Evolutionary conservation across 1,140 invertebrate species (phyloP), one percentile per base, ranked within the genome.

Genomic region (Anagrus nilaparvatae): DNA sequence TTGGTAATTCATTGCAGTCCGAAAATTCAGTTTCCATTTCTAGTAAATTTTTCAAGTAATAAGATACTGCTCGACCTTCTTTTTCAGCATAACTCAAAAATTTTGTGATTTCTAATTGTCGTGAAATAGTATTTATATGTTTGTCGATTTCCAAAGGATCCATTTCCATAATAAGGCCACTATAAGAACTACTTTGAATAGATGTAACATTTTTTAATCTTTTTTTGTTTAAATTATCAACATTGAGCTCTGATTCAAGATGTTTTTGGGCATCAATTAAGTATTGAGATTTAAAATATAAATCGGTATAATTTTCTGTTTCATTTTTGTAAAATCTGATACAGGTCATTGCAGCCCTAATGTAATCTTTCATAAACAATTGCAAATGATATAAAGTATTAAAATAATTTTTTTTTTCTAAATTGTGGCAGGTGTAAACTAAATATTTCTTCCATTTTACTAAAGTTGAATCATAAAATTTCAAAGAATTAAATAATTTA

Each of bases 321-420:
- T 73, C 66, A 17, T 73, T 63, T 1, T 73, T 60, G 54, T 84
- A 85, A 54, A 84, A 77, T 43, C 74, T 70, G 7, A 82, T 79
- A 49, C 81, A 84, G 0, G 81, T 81, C 62, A 84, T 82, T 1
- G 81, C 75, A 0, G 82, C 81, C 40, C 83, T 67, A 5, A 83
- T 69, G 38, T 75, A 73, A 59, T 85, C 82, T 7, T 72, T 73
- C 49, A 79, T 75, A 16, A 76, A 74, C 5, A 77, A 56, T 54
- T 86, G 83, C 25, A 84, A 49, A 34, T 79, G 73, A 62, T 84
- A 84, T 2, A 86, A 59, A 4, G 72, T 74, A 47, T 84, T 71
- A 2, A 81, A 56, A 3, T 76, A 70, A 35, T 75, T 71, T 17
- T 72, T 74, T 48, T 70, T 71, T 46, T 84, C 79, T 38, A 84